phyloP scores from a whole-genome alignment of 2,113 vertebrate genomes.

The Seriola rivoliana region DNA sequence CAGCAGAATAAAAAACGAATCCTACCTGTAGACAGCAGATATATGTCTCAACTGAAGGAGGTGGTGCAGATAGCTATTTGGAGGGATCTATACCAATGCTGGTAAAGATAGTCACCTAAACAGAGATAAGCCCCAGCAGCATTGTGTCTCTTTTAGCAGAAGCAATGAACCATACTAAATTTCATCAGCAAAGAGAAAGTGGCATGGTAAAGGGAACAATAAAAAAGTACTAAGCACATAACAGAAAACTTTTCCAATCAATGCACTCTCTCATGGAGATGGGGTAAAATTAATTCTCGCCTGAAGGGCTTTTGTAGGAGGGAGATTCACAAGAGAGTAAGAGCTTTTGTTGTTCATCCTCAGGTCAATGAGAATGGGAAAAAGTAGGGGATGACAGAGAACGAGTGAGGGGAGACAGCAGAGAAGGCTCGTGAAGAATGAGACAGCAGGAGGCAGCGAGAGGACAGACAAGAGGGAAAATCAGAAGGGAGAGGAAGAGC shows the following conservation, averaged over 20 bases:
- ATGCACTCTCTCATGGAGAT: slow-evolving; percentile 63
- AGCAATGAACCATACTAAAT: slow-evolving; percentile 48
- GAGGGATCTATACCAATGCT: slow-evolving; percentile 9
- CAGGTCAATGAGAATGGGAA: slow-evolving; percentile 61
- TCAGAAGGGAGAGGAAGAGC: slow-evolving; percentile 6
- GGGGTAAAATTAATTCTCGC: slow-evolving; percentile 62
- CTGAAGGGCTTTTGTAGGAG: slow-evolving; percentile 54
- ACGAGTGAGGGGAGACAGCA: slow-evolving; percentile 3
- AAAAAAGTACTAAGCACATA: slow-evolving; percentile 56
- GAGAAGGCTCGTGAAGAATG: slow-evolving; percentile 14
- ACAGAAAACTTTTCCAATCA: slow-evolving; percentile 73
- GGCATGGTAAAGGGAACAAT: slow-evolving; percentile 44
- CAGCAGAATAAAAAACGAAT: slow-evolving; percentile 31
- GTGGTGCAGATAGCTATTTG: background rate
- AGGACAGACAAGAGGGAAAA: background rate
- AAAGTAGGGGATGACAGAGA: slow-evolving; percentile 24
- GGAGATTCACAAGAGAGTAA: slow-evolving; percentile 53
- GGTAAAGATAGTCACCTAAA: slow-evolving; percentile 41
- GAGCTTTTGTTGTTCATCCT: slow-evolving; percentile 70
- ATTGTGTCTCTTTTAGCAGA: slow-evolving; percentile 40
- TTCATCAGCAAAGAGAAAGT: slow-evolving; percentile 54
- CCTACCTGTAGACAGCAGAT: slow-evolving; percentile 11
- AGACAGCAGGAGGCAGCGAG: slow-evolving; percentile 4
- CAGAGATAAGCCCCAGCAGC: slow-evolving; percentile 21
- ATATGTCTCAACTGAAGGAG: slow-evolving; percentile 8